These are phyloP conservation scores for Thelaira solivaga DNA, from an alignment of 2,888 invertebrate genomes.

Conservation along the genomic window DNA sequence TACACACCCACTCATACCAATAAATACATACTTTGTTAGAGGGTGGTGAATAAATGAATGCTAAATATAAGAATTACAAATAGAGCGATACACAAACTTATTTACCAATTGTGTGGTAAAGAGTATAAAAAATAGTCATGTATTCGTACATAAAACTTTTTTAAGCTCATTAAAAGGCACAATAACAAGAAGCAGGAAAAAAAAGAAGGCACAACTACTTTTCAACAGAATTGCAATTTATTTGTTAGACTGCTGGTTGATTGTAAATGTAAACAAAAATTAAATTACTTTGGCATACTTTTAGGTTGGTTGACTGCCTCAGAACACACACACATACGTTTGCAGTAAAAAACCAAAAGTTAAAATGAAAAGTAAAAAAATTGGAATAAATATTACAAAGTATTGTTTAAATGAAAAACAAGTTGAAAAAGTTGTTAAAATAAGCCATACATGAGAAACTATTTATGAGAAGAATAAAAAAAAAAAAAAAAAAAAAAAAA, in stretches of 20 bases:
- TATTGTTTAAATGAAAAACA: constrained; percentile 4
- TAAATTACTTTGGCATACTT: constrained; percentile 56
- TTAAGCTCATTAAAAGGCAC: constrained; percentile 52
- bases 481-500: background rate
- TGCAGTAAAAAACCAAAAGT: background rate
- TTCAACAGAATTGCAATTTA: constrained; percentile 29
- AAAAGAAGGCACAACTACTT: background rate
- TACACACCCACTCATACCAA: too few relatives aligned
- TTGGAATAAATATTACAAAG: background rate
- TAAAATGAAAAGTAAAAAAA: background rate
- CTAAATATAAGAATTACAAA: too few relatives aligned
- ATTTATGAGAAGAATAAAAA: background rate
- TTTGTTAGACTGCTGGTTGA: constrained; percentile 29
- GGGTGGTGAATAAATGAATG: too few relatives aligned
- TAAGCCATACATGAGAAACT: background rate
- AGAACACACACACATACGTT: background rate
- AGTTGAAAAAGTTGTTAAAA: background rate
- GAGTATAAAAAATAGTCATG: too few relatives aligned
- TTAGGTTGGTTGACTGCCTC: constrained; percentile 11
- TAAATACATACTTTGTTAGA: too few relatives aligned
- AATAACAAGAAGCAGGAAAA: background rate
- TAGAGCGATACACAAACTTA: too few relatives aligned
- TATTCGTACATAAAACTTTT: too few relatives aligned
- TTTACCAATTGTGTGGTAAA: too few relatives aligned
- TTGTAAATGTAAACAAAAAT: constrained; percentile 17